Conservation (phyloP, 2,113 vertebrate genomes). For the Craseonycteris thonglongyai region DNA sequence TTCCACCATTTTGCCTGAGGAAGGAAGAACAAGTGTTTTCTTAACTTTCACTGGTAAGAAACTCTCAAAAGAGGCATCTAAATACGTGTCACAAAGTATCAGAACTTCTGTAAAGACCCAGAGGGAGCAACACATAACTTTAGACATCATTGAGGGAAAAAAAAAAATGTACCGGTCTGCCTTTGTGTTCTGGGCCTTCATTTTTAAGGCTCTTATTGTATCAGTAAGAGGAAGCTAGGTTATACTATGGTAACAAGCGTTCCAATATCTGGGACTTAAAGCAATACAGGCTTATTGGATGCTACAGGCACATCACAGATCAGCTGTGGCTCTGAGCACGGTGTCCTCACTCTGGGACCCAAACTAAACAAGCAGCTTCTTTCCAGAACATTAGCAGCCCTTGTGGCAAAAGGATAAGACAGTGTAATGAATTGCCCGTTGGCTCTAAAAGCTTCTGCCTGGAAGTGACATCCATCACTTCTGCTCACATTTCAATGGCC, state of each 20-base stretch:
- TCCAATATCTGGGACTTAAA: background rate
- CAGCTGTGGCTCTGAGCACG: background rate
- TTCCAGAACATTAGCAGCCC: background rate
- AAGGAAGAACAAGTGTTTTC: constrained; percentile 36
- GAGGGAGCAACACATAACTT: background rate
- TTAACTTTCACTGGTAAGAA: constrained; percentile 27
- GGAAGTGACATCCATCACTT: background rate
- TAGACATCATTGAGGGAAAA: background rate
- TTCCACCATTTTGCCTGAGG: constrained; percentile 34
- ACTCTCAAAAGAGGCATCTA: constrained; percentile 34
- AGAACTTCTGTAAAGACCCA: background rate
- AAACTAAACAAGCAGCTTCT: background rate
- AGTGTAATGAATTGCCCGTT: rapidly evolving
- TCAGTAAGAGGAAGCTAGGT: background rate
- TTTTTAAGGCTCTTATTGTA: background rate
- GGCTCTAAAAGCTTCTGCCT: background rate
- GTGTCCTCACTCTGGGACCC: background rate
- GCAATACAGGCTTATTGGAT: background rate
- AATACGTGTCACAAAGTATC: constrained; percentile 28
- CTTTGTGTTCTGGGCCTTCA: background rate
- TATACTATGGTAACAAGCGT: background rate
- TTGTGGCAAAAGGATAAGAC: background rate
- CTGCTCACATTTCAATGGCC: background rate
- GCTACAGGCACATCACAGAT: background rate
- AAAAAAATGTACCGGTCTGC: background rate